Evolutionary conservation across 2,113 vertebrate species (phyloP), one percentile per base, ranked within the genome.

Genomic region (Ceyx margarethae): DNA sequence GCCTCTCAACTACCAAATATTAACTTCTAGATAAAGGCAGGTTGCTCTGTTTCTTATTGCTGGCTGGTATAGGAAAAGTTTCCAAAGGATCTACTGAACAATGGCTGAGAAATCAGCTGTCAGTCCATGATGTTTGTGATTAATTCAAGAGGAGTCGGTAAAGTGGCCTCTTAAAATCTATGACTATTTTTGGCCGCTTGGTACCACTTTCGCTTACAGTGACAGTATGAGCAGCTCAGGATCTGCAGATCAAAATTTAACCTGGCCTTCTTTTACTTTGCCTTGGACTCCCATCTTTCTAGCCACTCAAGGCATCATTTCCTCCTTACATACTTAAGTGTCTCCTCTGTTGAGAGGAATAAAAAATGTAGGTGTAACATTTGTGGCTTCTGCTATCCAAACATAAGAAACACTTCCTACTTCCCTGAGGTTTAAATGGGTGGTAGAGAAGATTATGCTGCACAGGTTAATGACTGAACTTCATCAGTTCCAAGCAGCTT

Each of bases 401-500:
- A 97, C 84, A 56, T 95, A 95, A 97, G 96, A 91, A 92, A 95
- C 91, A 28, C 67, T 91, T 53, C 81, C 79, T 85, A 77, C 51
- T 85, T 92, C 64, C 81, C 92, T 37, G 69, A 83, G 48, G 80
- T 95, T 95, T 88, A 93, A 82, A 96, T 66, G 90, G 65, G 53
- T 94, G 86, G 91, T 81, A 97, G 96, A 95, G 85, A 35, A 91
- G 85, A 85, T 91, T 86, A 91, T 80, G 31, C 56, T 88, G 40
- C 40, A 29, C 46, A 93, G 92, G 86, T 90, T 93, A 89, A 85
- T 94, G 93, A 97, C 71, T 92, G 87, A 97, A 91, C 91, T 94
- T 68, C 93, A 94, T 91, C 91, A 95, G 95, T 95, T 95, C 85
- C 57, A 69, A 94, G 89, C 89, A 96, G 91, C 92, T 97, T 97